These are phyloP conservation scores for Oreochromis spilurus DNA, from an alignment of 2,113 vertebrate species.

Conservation along the genomic window DNA sequence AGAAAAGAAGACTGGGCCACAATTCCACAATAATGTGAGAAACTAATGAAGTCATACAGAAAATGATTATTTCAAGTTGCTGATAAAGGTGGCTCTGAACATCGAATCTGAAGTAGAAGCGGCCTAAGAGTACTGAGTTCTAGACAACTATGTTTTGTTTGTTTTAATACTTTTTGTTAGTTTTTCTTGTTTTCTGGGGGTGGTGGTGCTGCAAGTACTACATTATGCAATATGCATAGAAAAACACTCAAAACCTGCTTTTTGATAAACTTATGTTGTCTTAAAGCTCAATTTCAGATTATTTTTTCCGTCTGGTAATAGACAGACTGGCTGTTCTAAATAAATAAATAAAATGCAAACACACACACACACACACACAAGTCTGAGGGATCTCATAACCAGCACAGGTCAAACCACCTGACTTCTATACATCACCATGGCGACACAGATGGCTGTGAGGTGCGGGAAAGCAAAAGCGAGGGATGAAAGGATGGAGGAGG, in stretches of 20 bases:
- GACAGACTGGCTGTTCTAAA: neutral
- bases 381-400: neutral
- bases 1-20: neutral
- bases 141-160: neutral
- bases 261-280: neutral
- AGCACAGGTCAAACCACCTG: neutral
- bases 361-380: neutral
- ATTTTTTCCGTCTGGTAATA: neutral
- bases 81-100: neutral
- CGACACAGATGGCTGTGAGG: neutral
- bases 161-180: neutral
- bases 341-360: neutral
- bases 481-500: neutral
- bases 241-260: neutral
- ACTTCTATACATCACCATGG: slow-evolving; percentile 29
- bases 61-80: neutral
- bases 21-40: neutral
- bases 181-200: neutral
- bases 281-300: neutral
- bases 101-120: neutral
- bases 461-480: neutral
- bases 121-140: neutral
- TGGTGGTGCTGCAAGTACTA: neutral
- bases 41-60: neutral
- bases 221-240: neutral